Evolutionary conservation across 2,797 vertebrate species (phyloP).

Genomic region (Falco novaeseelandiae): DNA sequence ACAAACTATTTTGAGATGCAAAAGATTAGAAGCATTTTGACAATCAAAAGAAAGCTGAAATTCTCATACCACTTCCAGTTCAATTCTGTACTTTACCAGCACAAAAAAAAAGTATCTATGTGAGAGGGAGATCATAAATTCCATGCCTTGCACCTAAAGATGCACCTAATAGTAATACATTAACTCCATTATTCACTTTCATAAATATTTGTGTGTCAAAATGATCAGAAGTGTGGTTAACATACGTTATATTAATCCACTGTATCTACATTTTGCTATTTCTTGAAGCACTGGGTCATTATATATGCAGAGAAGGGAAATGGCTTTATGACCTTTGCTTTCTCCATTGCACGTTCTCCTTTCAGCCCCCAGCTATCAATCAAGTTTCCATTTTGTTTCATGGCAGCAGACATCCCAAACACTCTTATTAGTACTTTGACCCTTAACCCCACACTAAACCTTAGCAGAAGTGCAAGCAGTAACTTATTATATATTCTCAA

Average conservation of each 20-base stretch:
- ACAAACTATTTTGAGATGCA: neutral
- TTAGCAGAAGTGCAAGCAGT: slow-evolving; percentile 81
- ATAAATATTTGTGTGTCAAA: slow-evolving; percentile 85
- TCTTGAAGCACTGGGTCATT: slow-evolving; percentile 79
- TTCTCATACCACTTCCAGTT: neutral
- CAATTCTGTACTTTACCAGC: neutral
- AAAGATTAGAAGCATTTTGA: neutral
- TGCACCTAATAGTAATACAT: neutral
- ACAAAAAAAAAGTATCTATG: neutral
- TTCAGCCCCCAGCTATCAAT: slow-evolving; percentile 93
- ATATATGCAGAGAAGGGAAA: slow-evolving; percentile 85
- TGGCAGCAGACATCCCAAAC: slow-evolving; percentile 98
- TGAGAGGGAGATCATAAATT: neutral
- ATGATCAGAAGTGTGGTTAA: slow-evolving; percentile 81
- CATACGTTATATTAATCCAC: slow-evolving; percentile 92
- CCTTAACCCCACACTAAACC: slow-evolving; percentile 88
- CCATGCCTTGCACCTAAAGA: neutral
- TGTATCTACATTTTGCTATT: slow-evolving; percentile 80
- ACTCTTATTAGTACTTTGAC: slow-evolving; percentile 97
- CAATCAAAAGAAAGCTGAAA: neutral
- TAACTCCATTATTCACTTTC: slow-evolving; percentile 77
- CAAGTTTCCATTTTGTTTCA: slow-evolving; percentile 98
- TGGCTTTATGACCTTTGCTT: slow-evolving; percentile 87
- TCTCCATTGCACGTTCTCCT: slow-evolving; percentile 82
- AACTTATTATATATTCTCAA: slow-evolving; percentile 77